Evolutionary conservation across 2,888 invertebrate species (phyloP).

Genomic region (Amiota mariae): DNA sequence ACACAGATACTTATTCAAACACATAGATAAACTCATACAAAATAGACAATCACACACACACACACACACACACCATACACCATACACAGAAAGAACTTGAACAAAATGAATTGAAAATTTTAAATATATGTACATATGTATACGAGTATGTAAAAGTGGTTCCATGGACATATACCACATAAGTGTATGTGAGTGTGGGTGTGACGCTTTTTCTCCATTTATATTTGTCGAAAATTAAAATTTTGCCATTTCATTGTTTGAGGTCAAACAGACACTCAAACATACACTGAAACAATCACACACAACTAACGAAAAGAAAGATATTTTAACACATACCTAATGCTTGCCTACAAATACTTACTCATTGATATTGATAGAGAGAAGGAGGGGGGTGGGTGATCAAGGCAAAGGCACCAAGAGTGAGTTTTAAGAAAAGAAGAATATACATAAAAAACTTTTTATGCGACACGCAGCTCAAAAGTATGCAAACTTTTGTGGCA

Average conservation of each 20-base stretch:
- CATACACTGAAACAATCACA: background rate
- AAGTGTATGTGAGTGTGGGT: no score
- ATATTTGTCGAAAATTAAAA: conserved; percentile 25
- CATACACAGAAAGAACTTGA: background rate
- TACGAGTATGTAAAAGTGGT: background rate
- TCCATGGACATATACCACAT: no score
- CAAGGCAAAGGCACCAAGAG: background rate
- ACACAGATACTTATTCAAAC: conserved; percentile 11
- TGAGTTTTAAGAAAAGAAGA: background rate
- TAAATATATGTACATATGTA: conserved; percentile 5
- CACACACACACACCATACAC: background rate
- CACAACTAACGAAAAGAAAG: conserved; percentile 3
- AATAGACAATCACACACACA: background rate
- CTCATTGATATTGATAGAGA: background rate
- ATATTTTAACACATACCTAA: background rate
- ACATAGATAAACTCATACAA: background rate
- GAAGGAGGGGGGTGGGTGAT: no score
- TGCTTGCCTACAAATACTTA: background rate
- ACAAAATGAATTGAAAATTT: conserved; percentile 18
- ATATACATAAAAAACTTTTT: conserved; percentile 12
- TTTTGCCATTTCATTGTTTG: conserved; percentile 25
- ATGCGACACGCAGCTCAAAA: conserved; percentile 21
- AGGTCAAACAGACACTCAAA: conserved; percentile 11
- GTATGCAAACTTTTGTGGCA: conserved; percentile 10
- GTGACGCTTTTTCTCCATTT: background rate